Base-by-base conservation (phyloP, 2,888 invertebrate species). In the Synanthedon vespiformis region DNA sequence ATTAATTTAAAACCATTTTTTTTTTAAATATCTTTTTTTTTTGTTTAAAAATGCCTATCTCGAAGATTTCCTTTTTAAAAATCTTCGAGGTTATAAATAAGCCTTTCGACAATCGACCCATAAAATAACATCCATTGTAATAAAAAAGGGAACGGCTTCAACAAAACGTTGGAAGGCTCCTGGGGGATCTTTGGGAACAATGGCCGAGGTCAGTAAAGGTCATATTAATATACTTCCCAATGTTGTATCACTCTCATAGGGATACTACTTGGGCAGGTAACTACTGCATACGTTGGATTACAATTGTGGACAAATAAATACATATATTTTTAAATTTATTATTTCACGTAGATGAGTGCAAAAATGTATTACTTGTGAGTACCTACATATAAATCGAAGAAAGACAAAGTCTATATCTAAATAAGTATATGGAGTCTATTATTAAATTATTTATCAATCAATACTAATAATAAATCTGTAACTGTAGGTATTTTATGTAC, bases 181-280 rank as follows among this genome's bases (percentile, higher is more conserved):
- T 48, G 22, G 12, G 22, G 48, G 48, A 22, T 48, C 44, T 52
- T 61, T 57, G 55, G 56, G 58, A 55, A 64, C 64, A 67, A 67
- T 58, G 57, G 55, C 57, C 12, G 59, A 58, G 73, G 72, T 70
- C 68, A 72, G 64, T 57, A 57, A 61, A 65, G 67, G 74, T 70
- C 68, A 64, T 64, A 65, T 66, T 72, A 70, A 73, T 72, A 67
- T 67, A 68, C 67, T 68, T 62, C 63, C 59, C 60, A 62, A 68
- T 69, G 67, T 69, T 67, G 64, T 68, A 71, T 73, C 63, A 67
- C 69, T 58, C 74, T 67, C 75, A 18, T 49, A 60, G 71, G 72
- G 59, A 65, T 63, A 54, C 61, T 63, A 55, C 62, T 61, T 62
- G 62, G 59, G 55, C 54, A 68, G 63, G 65, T 68, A 65, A 56